phyloP scores from a whole-genome alignment of 2,888 invertebrate genomes.

The Ochropleura plecta region DNA sequence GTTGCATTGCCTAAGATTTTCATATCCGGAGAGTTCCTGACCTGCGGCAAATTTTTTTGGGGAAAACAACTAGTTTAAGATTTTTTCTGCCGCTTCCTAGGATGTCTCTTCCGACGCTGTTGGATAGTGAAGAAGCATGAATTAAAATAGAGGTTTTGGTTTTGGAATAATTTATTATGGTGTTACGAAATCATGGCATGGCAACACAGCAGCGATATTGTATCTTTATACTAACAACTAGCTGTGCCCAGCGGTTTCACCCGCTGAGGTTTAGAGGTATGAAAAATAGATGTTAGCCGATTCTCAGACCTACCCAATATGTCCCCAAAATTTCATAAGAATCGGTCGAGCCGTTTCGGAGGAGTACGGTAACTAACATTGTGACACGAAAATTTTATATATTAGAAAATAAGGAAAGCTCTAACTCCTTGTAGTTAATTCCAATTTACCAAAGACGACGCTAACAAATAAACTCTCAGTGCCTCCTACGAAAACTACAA shows the following conservation, averaged over 20 bases:
- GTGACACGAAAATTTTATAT: no score
- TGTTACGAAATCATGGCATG: neutral
- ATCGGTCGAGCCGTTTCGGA: no score
- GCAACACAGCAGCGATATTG: neutral
- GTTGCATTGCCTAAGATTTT: conserved; percentile 15
- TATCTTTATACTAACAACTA: no score
- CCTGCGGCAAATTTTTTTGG: neutral
- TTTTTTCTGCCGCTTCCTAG: neutral
- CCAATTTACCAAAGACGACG: neutral
- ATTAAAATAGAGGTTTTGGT: neutral
- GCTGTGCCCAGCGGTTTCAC: no score
- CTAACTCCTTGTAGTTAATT: neutral
- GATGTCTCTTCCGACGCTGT: neutral
- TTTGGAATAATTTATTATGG: neutral
- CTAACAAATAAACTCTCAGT: neutral
- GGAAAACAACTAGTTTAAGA: neutral
- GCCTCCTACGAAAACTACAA: neutral
- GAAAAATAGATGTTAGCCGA: no score
- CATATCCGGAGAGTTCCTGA: conserved; percentile 6
- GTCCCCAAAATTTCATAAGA: no score
- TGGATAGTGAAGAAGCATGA: neutral
- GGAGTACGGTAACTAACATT: no score
- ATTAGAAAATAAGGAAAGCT: neutral
- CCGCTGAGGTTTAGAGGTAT: no score
- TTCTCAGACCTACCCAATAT: no score